Evolutionary conservation across 1,140 invertebrate genomes (phyloP).

Genomic region (Drosophila watanabei): DNA sequence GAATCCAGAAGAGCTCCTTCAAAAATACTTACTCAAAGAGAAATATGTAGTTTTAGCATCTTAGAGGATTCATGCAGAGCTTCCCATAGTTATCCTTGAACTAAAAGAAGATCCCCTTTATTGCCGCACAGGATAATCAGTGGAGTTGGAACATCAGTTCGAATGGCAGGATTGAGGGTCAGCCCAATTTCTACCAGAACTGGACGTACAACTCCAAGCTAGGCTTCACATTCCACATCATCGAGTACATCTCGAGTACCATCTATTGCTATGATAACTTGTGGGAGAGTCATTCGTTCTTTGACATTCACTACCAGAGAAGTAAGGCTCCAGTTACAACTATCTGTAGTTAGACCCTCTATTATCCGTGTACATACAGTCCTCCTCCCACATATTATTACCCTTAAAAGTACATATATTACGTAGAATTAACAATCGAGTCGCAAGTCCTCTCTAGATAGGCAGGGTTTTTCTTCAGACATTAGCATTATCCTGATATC

Average conservation of each 20-base stretch:
- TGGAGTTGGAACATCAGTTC: slow-evolving; percentile 34
- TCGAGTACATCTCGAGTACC: slow-evolving; percentile 24
- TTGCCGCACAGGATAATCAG: slow-evolving; percentile 8
- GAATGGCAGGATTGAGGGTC: slow-evolving; percentile 13
- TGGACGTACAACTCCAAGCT: slow-evolving; percentile 43
- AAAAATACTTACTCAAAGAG: no score
- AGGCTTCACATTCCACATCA: slow-evolving; percentile 58
- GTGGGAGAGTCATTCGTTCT: not conserved
- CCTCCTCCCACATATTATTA: slow-evolving; percentile 1
- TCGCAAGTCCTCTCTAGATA: slow-evolving; percentile 1
- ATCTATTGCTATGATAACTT: not conserved
- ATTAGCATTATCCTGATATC: not conserved
- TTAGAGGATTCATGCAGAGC: not conserved
- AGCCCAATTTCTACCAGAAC: slow-evolving; percentile 37
- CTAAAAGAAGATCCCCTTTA: not conserved
- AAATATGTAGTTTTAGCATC: not conserved
- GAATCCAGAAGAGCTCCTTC: no score
- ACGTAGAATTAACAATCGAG: slow-evolving; percentile 23
- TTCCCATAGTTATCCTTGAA: not conserved
- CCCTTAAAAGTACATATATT: slow-evolving; percentile 2
- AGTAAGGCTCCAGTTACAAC: not conserved
- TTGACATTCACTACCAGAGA: slow-evolving; percentile 37
- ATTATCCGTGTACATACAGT: slow-evolving; percentile 17
- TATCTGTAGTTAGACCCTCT: slow-evolving; percentile 21
- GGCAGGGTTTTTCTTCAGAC: not conserved